Conservation (phyloP, 2,113 vertebrate genomes). For the Barnardius zonarius region DNA sequence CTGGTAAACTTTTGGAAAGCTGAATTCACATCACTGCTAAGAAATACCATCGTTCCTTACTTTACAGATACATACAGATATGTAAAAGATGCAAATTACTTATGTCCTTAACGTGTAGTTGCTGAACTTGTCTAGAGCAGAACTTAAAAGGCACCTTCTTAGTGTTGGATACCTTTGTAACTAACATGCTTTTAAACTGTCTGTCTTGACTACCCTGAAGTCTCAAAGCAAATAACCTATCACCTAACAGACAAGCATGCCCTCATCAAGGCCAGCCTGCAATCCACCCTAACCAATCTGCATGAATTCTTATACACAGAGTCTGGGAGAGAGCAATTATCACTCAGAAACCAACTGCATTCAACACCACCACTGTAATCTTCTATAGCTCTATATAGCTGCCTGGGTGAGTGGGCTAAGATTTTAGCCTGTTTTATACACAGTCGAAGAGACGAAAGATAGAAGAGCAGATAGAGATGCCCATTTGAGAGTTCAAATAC, state of each 20-base stretch:
- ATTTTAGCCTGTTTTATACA: not conserved
- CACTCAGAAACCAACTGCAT: fast-evolving
- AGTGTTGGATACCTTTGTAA: not conserved
- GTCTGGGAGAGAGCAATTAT: not conserved
- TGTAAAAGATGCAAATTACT: not conserved
- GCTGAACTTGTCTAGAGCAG: not conserved
- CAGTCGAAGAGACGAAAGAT: not conserved
- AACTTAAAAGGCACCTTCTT: not conserved
- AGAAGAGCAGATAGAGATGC: not conserved
- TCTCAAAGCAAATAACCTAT: not conserved
- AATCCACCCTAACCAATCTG: fast-evolving
- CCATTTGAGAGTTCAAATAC: not conserved
- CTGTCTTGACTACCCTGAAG: not conserved
- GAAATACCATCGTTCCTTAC: not conserved
- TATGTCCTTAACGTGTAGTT: fast-evolving
- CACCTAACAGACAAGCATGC: fast-evolving
- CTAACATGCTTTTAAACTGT: not conserved
- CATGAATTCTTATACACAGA: fast-evolving
- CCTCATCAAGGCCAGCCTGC: not conserved
- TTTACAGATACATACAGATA: not conserved
- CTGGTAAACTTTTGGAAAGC: not conserved
- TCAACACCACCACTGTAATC: not conserved
- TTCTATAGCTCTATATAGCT: not conserved
- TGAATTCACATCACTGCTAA: not conserved
- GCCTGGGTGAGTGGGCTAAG: not conserved